Conservation (phyloP, 2,888 invertebrate species). For the Eucriotettix oculatus region DNA sequence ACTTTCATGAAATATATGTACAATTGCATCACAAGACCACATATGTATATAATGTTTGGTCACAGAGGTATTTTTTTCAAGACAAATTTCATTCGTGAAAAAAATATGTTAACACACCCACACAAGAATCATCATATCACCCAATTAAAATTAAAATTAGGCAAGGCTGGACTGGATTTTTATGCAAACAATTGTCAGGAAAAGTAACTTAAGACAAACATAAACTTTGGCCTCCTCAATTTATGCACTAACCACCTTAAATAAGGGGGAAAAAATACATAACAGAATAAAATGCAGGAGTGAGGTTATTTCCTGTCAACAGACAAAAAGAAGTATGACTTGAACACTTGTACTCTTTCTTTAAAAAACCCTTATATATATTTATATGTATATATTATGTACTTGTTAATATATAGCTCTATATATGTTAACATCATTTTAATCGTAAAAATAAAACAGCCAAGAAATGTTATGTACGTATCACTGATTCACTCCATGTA, state of each 20-base stretch:
- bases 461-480: constrained; percentile 14
- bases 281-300: constrained; percentile 4
- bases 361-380: constrained; percentile 4
- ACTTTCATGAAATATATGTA: constrained; percentile 5
- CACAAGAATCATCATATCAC: neutral
- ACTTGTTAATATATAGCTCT: constrained; percentile 14
- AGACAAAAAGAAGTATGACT: constrained; percentile 11
- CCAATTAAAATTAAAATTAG: constrained; percentile 13
- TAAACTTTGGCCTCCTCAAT: no score
- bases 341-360: constrained; percentile 14
- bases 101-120: constrained; percentile 1
- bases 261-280: no score
- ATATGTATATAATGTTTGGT: constrained; percentile 7
- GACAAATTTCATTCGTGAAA: constrained; percentile 2
- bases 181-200: constrained; percentile 1
- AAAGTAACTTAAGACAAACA: neutral
- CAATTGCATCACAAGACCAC: constrained; percentile 13
- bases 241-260: no score
- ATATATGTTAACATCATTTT: constrained; percentile 13
- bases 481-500: constrained; percentile 10
- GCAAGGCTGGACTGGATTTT: constrained; percentile 17
- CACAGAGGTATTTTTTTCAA: constrained; percentile 12
- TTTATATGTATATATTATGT: constrained; percentile 1
- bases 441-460: constrained; percentile 10
- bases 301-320: constrained; percentile 6